Base-by-base conservation (phyloP, 2,113 vertebrate genomes). In the Poeciliopsis retropinna region DNA sequence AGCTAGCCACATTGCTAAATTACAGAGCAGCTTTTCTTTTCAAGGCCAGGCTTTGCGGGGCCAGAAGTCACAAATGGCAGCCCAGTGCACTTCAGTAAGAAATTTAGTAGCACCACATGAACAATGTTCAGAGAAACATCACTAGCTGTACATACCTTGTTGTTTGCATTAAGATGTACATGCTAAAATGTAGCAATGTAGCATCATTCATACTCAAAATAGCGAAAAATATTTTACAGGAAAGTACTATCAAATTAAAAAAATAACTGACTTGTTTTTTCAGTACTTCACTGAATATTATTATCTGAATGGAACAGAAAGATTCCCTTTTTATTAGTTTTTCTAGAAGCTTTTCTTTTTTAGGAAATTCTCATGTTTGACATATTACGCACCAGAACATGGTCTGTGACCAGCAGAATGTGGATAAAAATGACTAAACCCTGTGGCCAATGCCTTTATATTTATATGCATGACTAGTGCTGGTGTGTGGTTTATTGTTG, bases 1-100 rank as follows among this genome's bases (percentile, higher is more conserved):
- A 84, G 81, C 81, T 61, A 80, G 72, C 80, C 89, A 73, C 75
- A 81, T 22, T 17, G 73, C 79, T 32, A 85, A 90, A 91, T 87
- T 87, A 87, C 76, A 90, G 89, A 85, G 73, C 67, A 65, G 67
- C n/a, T 73, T 73, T 22, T 0, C 78, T 70, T 73, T 84, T 83
- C 76, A 82, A 78, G 88, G 81, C 73, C 39, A 22, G 25, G 64
- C 73, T 85, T 25, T 62, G 70, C 73, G 60, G 47, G 79, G 63
- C 61, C 76, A 30, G 64, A 13, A 8, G 69, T 79, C 41, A 60
- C 47, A 84, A 57, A 65, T 29, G 22, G 67, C 76, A 70, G 64
- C 37, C 14, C 64, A 41, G 5, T 29, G 54, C 11, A 1, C 37
- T 73, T 31, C n/a, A 71, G 39, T 27, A 34, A 75, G 65, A 65